Percentiles rank a stretch among this genome's conserved stretches.
Evolutionary conservation across 92 coral and sea anemone genomes (phyloP).

Genomic region (Virgularia gustaviana): DNA sequence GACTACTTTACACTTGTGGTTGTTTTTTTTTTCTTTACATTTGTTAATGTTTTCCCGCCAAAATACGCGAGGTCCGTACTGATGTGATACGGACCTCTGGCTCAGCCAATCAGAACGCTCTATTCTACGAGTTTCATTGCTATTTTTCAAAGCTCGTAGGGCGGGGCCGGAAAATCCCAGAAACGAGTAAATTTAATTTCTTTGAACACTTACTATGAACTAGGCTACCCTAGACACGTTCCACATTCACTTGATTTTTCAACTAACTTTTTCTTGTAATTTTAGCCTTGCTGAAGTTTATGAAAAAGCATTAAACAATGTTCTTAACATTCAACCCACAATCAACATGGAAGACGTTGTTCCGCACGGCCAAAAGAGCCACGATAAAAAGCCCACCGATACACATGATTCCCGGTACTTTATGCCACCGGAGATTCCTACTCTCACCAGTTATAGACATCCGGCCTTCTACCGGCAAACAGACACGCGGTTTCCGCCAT

Average conservation of each 20-base stretch:
- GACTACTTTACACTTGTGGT: too few species aligned
- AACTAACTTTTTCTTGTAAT: background rate
- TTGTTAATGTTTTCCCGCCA: too few species aligned
- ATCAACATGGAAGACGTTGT: constrained; percentile 61
- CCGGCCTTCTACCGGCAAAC: background rate
- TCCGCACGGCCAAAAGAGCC: background rate
- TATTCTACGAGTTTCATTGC: too few species aligned
- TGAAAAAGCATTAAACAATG: constrained; percentile 80
- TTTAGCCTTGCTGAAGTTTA: constrained; percentile 80
- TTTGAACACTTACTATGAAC: too few species aligned
- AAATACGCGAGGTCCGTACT: too few species aligned
- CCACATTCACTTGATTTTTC: background rate
- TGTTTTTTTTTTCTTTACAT: too few species aligned
- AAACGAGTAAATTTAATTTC: too few species aligned
- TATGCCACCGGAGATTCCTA: constrained; percentile 48
- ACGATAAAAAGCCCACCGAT: constrained; percentile 4
- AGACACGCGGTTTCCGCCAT: background rate
- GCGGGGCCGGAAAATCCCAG: too few species aligned
- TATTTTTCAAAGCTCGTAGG: too few species aligned
- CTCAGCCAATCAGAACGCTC: too few species aligned
- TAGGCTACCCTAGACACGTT: background rate
- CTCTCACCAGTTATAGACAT: constrained; percentile 19
- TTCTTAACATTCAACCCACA: constrained; percentile 67
- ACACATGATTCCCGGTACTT: constrained; percentile 48
- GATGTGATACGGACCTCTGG: too few species aligned